Percentiles rank a stretch among this genome's conserved stretches.
phyloP scores from a whole-genome alignment of 2,797 vertebrate genomes.

The Myotis findleyi region DNA sequence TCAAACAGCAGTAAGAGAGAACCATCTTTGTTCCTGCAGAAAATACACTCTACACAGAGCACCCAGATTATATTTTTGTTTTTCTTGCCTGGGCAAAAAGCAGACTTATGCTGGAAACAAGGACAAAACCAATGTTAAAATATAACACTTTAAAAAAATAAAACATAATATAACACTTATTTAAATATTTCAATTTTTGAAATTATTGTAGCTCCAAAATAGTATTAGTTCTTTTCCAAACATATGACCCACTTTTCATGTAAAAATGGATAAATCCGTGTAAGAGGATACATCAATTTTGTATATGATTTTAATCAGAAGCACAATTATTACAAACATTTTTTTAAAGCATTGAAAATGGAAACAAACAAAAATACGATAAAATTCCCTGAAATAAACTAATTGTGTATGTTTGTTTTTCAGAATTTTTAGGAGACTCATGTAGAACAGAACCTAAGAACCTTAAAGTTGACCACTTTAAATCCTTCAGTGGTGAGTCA shows the following conservation, averaged over 20 bases:
- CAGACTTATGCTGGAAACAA: background rate
- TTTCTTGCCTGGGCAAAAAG: background rate
- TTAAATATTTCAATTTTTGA: background rate
- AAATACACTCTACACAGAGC: background rate
- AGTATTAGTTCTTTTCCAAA: constrained; percentile 24
- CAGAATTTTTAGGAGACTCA: background rate
- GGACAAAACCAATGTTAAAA: constrained; percentile 34
- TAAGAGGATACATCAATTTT: background rate
- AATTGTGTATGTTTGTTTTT: background rate
- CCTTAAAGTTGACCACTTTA: background rate
- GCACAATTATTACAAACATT: background rate
- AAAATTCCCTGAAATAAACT: constrained; percentile 11
- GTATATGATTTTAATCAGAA: constrained; percentile 20
- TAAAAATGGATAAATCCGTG: background rate
- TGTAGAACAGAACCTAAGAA: background rate
- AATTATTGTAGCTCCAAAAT: background rate
- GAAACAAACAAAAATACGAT: constrained; percentile 15
- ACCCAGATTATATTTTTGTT: background rate
- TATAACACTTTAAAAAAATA: background rate
- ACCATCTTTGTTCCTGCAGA: background rate
- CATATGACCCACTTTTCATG: background rate
- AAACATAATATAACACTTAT: background rate
- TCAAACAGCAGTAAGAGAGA: background rate
- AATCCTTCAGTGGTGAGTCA: background rate
- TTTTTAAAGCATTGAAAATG: background rate